phyloP scores from a whole-genome alignment of 2,888 invertebrate genomes.

The Helobdella robusta region DNA sequence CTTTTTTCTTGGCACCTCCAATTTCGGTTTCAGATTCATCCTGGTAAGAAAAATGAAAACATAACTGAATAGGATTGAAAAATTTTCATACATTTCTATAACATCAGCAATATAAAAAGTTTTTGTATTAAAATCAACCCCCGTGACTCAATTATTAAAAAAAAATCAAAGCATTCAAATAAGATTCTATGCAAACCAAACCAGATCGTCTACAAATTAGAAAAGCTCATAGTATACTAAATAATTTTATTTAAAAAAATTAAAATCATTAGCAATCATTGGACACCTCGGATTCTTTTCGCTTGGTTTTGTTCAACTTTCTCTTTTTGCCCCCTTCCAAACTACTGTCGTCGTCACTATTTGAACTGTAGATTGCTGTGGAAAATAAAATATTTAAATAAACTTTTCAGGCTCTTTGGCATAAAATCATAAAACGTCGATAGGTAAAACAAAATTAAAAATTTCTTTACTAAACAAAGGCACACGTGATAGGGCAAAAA shows the following conservation, averaged over 20 bases:
- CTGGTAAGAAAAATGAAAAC: constrained; percentile 7
- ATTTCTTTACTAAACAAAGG: not conserved
- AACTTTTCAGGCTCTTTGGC: too few relatives aligned
- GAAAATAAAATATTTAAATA: not conserved
- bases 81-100: not conserved
- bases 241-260: too few relatives aligned
- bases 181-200: too few relatives aligned
- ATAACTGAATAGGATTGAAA: not conserved
- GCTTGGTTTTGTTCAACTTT: not conserved
- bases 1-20: not conserved
- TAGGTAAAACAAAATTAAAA: not conserved
- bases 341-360: constrained; percentile 8
- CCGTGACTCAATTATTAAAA: too few relatives aligned
- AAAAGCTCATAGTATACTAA: too few relatives aligned
- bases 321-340: not conserved
- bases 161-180: too few relatives aligned
- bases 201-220: too few relatives aligned
- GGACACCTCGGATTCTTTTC: too few relatives aligned
- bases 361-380: constrained; percentile 16
- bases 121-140: too few relatives aligned
- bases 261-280: too few relatives aligned
- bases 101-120: too few relatives aligned
- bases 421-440: too few relatives aligned
- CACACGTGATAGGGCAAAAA: not conserved
- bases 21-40: not conserved